Percentiles rank a stretch among this genome's conserved stretches.
These are phyloP conservation scores for Cichladusa arquata DNA, from an alignment of 2,113 vertebrate genomes.

Conservation along the genomic window DNA sequence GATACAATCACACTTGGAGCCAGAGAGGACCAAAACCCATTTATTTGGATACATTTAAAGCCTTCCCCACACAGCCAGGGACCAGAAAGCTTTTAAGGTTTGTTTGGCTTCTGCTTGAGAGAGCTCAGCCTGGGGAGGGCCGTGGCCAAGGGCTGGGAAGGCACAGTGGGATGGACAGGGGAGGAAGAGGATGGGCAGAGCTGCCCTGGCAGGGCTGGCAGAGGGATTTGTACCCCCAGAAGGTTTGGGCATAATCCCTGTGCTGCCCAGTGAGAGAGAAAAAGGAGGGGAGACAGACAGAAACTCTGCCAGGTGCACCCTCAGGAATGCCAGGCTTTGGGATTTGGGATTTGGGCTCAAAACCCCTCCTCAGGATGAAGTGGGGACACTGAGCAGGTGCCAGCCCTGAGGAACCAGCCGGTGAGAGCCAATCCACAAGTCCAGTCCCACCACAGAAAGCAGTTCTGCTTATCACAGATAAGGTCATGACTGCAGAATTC, in stretches of 20 bases:
- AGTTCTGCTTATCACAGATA: neutral
- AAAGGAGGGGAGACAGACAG: neutral
- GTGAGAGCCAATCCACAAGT: neutral
- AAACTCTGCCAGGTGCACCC: neutral
- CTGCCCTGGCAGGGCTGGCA: neutral
- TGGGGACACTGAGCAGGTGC: neutral
- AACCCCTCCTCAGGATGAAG: neutral
- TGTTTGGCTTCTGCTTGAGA: constrained; percentile 10
- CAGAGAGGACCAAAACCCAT: neutral
- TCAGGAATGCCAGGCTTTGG: neutral
- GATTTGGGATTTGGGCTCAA: neutral
- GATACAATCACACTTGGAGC: neutral
- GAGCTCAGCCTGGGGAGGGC: neutral
- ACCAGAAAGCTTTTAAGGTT: neutral
- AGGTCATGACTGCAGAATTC: neutral
- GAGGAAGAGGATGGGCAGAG: neutral
- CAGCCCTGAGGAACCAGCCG: neutral
- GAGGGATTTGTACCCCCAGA: neutral
- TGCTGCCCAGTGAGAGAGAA: neutral
- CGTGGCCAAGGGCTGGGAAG: neutral
- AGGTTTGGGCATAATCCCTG: neutral
- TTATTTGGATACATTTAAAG: neutral
- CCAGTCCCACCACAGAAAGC: neutral
- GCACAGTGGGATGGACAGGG: fast-evolving
- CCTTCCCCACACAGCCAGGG: neutral